phyloP scores from a whole-genome alignment of 2,888 invertebrate species.

The Cosmia pyralina region DNA sequence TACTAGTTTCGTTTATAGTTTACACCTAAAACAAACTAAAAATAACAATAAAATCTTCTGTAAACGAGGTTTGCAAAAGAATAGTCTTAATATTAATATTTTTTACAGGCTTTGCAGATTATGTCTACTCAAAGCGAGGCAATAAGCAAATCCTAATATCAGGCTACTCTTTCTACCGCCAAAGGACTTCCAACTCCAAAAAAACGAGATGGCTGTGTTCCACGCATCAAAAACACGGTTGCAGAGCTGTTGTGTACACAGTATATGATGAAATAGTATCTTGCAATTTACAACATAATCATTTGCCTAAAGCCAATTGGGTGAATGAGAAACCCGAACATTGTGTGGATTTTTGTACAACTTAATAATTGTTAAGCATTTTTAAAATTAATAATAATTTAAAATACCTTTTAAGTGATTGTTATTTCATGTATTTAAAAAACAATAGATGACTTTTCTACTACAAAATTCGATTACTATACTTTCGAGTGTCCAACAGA shows the following conservation, averaged over 20 bases:
- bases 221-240: constrained; percentile 26
- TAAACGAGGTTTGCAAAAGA: not conserved
- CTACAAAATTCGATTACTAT: not conserved
- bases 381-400: not conserved
- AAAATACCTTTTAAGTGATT: no score
- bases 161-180: constrained; percentile 37
- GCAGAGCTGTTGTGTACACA: constrained; percentile 35
- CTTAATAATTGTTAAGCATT: not conserved
- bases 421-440: not conserved
- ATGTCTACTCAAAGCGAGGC: constrained; percentile 34
- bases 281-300: constrained; percentile 25
- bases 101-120: constrained; percentile 27
- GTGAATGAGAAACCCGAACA: not conserved
- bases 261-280: constrained; percentile 19
- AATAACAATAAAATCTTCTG: not conserved
- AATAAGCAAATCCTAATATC: constrained; percentile 21
- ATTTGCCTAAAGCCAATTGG: constrained; percentile 31
- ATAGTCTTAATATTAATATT: not conserved
- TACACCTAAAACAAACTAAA: no score
- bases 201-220: constrained; percentile 39
- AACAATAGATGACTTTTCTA: not conserved
- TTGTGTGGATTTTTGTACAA: not conserved
- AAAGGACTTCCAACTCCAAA: constrained; percentile 4
- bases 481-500: no score
- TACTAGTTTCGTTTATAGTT: no score